Base-by-base conservation (phyloP, 2,888 invertebrate genomes). In the Pedicia rivosa region DNA sequence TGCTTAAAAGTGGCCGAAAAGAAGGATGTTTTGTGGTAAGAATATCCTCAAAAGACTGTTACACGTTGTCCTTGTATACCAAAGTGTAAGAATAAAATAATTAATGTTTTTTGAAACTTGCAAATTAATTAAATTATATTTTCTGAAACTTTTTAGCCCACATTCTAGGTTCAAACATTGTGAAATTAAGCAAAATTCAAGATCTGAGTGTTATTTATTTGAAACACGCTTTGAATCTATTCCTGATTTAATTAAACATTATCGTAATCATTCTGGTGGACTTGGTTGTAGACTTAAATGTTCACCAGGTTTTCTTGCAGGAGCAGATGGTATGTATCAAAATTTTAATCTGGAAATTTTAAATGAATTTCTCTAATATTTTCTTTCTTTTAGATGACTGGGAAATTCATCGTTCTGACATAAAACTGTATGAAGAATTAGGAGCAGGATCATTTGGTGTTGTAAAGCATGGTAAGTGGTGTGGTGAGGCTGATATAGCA, bases 361-460 rank as follows among this genome's bases (percentile, higher is more conserved):
- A 31, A 7, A 17, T 25, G 14, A 25, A 20, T 12, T 19, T 13
- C 41, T 22, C 15, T 15, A 12, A 32, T 32, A 36, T 9, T 42
- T 36, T 44, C 47, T n/a, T n/a, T n/a, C n/a, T n/a, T 51, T 12
- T 62, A 81, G 87, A 90, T 62, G 91, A 91, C 66, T 92, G 91
- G 90, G 91, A 92, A 66, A 90, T 94, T 43, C 88, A 92, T 61
- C 90, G 88, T 15, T 77, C 78, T 40, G 91, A 91, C 58, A 62
- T 95, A 48, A 80, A 83, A 62, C 62, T 92, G 29, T 67, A 82
- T 50, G 90, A 91, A 54, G 87, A 90, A 57, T 65, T 94, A 19
- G 94, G 94, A 40, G 86, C 87, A 31, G 94, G 94, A 0, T 92
- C 94, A 64, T 95, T 94, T 65, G 94, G 94, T 34, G 94, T 94